A percentile compares a stretch with the other conserved stretches of the same genome.
These are phyloP conservation scores for Megaceryle alcyon DNA, from an alignment of 2,797 vertebrate species.

Conservation along the genomic window DNA sequence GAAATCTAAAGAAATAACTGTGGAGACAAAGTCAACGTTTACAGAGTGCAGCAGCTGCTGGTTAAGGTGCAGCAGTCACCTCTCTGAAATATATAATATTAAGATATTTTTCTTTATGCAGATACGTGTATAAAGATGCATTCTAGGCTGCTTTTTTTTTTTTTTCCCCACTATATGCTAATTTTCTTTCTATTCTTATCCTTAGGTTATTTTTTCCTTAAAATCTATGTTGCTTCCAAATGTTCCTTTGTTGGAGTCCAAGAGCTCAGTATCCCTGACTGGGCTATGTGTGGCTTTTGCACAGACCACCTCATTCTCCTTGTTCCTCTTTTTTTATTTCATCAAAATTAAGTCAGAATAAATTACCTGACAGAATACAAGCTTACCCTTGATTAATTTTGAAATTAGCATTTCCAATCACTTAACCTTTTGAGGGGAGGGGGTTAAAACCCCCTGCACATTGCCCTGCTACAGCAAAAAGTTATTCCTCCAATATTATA, in stretches of 20 bases:
- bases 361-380: background rate
- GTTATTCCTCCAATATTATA: background rate
- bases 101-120: background rate
- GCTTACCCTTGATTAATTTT: background rate
- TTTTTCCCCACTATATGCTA: background rate
- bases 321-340: background rate
- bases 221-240: background rate
- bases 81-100: background rate
- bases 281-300: background rate
- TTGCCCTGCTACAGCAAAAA: background rate
- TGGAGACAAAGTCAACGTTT: background rate
- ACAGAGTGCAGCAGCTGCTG: background rate
- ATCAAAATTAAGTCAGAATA: background rate
- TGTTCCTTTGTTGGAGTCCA: background rate
- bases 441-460: background rate
- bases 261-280: background rate
- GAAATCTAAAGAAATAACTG: background rate
- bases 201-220: background rate
- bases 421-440: background rate
- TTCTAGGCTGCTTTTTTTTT: background rate
- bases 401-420: background rate
- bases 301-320: background rate
- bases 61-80: background rate
- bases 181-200: background rate
- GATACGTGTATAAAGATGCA: background rate